These are phyloP conservation scores for Cyclina sinensis DNA, from an alignment of 1,140 invertebrate species.

Conservation along the genomic window DNA sequence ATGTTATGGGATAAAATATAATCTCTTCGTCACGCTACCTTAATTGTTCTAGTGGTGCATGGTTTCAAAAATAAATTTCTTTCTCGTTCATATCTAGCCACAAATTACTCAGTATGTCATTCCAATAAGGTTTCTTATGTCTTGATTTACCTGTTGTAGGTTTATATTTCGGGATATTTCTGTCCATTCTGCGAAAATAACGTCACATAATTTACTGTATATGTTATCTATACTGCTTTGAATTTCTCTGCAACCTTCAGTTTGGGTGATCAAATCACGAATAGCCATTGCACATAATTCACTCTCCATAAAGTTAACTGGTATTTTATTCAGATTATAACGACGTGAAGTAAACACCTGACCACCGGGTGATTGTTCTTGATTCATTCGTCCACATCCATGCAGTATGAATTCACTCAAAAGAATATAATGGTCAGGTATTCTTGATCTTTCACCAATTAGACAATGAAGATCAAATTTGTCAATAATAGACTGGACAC, in stretches of 20 bases:
- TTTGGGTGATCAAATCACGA: not conserved
- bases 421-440: not conserved
- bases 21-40: not conserved
- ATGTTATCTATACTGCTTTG: not conserved
- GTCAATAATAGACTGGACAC: conserved; percentile 10
- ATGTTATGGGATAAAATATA: not conserved
- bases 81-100: no score
- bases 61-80: no score
- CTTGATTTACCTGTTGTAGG: not conserved
- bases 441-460: not conserved
- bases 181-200: conserved; percentile 18
- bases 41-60: not conserved
- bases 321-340: not conserved
- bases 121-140: conserved; percentile 27
- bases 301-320: conserved; percentile 33
- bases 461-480: not conserved
- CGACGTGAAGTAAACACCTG: not conserved
- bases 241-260: not conserved
- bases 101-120: no score
- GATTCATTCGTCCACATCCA: no score
- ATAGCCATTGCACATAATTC: not conserved
- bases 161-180: not conserved
- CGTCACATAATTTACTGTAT: conserved; percentile 5
- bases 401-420: no score
- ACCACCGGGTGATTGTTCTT: no score